Percentiles rank a stretch among this genome's conserved stretches.
Evolutionary conservation across 2,797 vertebrate species (phyloP).

Genomic region (Enteromius unitaeniatus): DNA sequence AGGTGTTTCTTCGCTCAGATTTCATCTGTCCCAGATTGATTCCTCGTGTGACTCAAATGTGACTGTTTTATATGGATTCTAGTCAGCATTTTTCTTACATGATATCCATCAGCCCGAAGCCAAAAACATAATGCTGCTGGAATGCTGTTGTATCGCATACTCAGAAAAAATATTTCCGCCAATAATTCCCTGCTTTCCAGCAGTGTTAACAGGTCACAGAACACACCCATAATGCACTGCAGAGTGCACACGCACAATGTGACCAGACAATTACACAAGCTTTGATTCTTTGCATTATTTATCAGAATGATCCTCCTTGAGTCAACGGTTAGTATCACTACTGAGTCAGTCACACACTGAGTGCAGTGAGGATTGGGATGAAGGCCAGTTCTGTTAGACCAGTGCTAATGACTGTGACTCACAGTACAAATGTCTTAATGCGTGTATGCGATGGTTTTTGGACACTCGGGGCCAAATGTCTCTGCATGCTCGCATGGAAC

Average conservation of each 20-base stretch:
- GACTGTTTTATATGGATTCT: conserved; percentile 12
- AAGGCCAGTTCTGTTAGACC: conserved; percentile 69
- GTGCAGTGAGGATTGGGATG: conserved; percentile 59
- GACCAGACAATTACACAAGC: conserved; percentile 11
- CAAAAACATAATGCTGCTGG: conserved; percentile 16
- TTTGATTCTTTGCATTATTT: conserved; percentile 58
- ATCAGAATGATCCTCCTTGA: conserved; percentile 34
- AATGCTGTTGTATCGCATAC: neutral
- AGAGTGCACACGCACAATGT: neutral
- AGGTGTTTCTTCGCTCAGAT: neutral
- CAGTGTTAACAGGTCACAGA: conserved; percentile 3
- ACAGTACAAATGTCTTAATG: conserved; percentile 74
- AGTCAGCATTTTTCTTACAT: neutral
- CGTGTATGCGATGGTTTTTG: conserved; percentile 45
- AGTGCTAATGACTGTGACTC: conserved; percentile 76
- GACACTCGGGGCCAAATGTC: conserved; percentile 29
- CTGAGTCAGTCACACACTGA: neutral
- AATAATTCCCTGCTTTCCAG: conserved; percentile 23
- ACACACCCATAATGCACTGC: conserved; percentile 22
- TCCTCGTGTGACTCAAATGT: conserved; percentile 9
- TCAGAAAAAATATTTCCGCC: neutral
- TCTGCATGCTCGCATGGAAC: neutral
- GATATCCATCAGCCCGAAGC: neutral
- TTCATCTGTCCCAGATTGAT: conserved; percentile 5
- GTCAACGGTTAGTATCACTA: conserved; percentile 23